phyloP scores from a whole-genome alignment of 1,140 invertebrate species.

The Habropoda laboriosa region DNA sequence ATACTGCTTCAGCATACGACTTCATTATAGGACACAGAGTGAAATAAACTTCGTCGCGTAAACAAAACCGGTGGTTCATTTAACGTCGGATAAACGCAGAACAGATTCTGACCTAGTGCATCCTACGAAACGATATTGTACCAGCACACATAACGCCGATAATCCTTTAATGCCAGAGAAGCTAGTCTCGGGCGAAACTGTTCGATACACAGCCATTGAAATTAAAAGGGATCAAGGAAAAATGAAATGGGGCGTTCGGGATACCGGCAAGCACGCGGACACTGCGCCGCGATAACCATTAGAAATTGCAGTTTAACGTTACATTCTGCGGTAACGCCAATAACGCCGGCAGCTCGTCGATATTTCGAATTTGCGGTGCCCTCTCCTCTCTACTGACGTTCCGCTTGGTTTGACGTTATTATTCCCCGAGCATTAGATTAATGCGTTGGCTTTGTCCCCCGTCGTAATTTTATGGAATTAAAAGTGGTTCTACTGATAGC shows the following conservation, averaged over 20 bases:
- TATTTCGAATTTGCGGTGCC: conserved; percentile 39
- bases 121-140: conserved; percentile 16
- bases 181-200: conserved; percentile 25
- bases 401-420: conserved; percentile 34
- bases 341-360: conserved; percentile 39
- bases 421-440: conserved; percentile 41
- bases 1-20: background rate
- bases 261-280: background rate
- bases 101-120: background rate
- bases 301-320: conserved; percentile 52
- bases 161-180: conserved; percentile 43
- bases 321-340: conserved; percentile 31
- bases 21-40: too few species aligned
- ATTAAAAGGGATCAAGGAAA: conserved; percentile 57
- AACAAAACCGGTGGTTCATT: background rate
- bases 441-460: conserved; percentile 5
- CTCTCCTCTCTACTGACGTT: conserved; percentile 17
- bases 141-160: conserved; percentile 9
- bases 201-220: conserved; percentile 46
- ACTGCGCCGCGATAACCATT: conserved; percentile 26
- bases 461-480: conserved; percentile 9
- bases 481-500: background rate
- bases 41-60: background rate
- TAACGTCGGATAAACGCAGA: background rate
- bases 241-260: conserved; percentile 42